Base-by-base conservation (phyloP, 2,797 vertebrate species). In the Poecilia wingei region DNA sequence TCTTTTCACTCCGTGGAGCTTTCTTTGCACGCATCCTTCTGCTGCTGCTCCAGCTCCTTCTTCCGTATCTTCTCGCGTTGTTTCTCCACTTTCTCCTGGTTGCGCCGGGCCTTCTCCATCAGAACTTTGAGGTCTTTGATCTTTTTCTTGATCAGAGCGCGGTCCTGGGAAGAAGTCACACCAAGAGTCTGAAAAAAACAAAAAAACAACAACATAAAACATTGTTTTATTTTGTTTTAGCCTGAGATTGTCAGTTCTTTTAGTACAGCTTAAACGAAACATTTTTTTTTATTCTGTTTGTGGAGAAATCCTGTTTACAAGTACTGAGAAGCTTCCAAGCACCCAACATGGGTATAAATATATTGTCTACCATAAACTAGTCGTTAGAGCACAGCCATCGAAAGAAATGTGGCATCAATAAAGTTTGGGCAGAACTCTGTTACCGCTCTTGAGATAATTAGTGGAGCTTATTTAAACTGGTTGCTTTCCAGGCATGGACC, bases 51-150 rank as follows among this genome's bases (percentile, higher is more conserved):
- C 79, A 95, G 94, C 72, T 97, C 97, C 89, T 94, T 96, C 88
- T 93, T 96, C 51, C 94, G 93, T 74, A 96, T 94, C 90, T 97
- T 98, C 84, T 98, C 97, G 20, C 94, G 96, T 83, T 97, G 97
- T 79, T 97, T 98, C 83, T 98, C 97, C 91, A 97, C 94, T 86
- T 99, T 99, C 89, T 98, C 97, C 36, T 96, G 96, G 91, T 96
- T 96, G 93, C 96, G 97, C 79, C 94, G 94, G 78, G 96, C 95
- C 91, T 97, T 99, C 90, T 99, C 98, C 89, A 97, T 93, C 79
- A 97, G 94, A n/a, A 94, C 81, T 93, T 97, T 98, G 86, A 99
- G 96, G 92, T 99, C 98, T 93, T 98, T 99, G 78, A 99, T 94
- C 86, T 97, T 99, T 92, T 97, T 99, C 95, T 98, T 99, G 85